Evolutionary conservation across 2,888 invertebrate species (phyloP).

Genomic region (Onchidella celtica): DNA sequence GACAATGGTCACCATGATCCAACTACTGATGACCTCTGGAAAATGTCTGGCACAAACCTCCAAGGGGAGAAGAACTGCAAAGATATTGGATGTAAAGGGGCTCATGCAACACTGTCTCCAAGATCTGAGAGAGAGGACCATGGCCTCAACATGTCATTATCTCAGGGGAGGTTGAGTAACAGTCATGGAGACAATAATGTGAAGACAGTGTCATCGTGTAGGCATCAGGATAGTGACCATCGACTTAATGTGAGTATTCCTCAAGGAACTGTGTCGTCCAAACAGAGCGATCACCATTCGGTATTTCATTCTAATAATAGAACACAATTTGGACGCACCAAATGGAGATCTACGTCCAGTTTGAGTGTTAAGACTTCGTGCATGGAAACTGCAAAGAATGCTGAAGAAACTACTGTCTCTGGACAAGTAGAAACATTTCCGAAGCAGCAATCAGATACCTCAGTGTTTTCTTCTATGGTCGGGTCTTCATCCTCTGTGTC

Average conservation of each 20-base stretch:
- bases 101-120: no score
- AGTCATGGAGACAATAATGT: no score
- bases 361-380: neutral
- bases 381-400: neutral
- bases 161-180: no score
- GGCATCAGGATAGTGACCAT: neutral
- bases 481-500: slow-evolving; percentile 23
- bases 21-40: neutral
- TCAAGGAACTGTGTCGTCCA: no score
- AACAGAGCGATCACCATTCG: neutral
- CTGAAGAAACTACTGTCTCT: neutral
- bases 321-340: neutral
- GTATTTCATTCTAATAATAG: neutral
- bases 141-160: no score
- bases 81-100: no score
- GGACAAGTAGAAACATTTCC: neutral
- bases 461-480: neutral
- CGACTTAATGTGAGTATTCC: no score
- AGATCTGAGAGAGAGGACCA: no score
- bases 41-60: neutral
- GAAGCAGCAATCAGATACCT: slow-evolving; percentile 36
- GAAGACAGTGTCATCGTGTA: no score
- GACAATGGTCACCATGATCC: neutral
- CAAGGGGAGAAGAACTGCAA: no score
- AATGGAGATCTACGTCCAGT: slow-evolving; percentile 19